Percentiles rank a stretch among this genome's conserved stretches.
Evolutionary conservation across 1,140 invertebrate species (phyloP).

Genomic region (Aleiodes sp.): DNA sequence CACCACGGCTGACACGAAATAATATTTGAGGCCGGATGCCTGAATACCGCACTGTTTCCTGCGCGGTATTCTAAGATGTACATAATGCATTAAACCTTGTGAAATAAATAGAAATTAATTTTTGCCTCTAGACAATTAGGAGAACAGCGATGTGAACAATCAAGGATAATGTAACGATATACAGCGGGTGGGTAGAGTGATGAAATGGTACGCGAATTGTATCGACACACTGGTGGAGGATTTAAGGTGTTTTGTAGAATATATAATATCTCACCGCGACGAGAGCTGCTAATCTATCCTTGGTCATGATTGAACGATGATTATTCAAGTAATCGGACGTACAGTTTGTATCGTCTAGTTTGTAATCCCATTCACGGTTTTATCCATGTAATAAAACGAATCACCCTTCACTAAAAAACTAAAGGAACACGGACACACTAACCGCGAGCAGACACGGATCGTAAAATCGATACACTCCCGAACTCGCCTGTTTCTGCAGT

Average conservation of each 20-base stretch:
- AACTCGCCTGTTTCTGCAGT: slow-evolving; percentile 71
- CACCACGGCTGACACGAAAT: background rate
- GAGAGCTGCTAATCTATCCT: slow-evolving; percentile 96
- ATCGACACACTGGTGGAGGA: background rate
- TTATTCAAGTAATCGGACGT: slow-evolving; percentile 56
- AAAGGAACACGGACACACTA: slow-evolving; percentile 64
- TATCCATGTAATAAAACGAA: slow-evolving; percentile 70
- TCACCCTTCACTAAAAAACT: slow-evolving; percentile 34
- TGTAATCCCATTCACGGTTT: slow-evolving; percentile 82
- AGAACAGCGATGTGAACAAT: background rate
- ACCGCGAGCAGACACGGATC: slow-evolving; percentile 72
- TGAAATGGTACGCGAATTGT: background rate
- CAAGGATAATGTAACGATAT: background rate
- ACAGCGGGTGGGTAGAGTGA: background rate
- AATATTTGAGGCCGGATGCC: slow-evolving; percentile 1
- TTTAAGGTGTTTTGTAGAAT: slow-evolving; percentile 25
- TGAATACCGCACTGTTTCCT: background rate
- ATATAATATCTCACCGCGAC: slow-evolving; percentile 80
- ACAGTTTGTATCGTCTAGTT: slow-evolving; percentile 57
- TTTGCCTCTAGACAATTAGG: background rate
- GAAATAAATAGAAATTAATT: background rate
- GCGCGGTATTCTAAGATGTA: background rate
- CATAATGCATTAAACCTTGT: background rate
- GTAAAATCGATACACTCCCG: slow-evolving; percentile 79
- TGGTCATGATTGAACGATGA: slow-evolving; percentile 84